Evolutionary conservation across 2,888 invertebrate species (phyloP).

Genomic region (Sphaerophoria taeniata): DNA sequence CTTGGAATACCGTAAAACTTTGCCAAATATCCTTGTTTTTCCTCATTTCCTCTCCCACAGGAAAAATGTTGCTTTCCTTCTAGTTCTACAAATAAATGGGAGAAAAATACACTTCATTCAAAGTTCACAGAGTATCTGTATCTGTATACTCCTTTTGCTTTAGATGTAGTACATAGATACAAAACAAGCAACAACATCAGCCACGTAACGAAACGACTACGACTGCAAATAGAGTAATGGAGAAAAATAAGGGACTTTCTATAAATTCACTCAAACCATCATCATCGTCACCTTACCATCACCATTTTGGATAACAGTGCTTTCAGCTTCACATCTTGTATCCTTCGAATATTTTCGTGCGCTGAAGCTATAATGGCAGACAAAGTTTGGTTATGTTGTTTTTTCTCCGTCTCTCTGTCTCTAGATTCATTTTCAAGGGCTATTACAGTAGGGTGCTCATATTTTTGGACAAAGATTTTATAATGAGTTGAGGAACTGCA

Average conservation of each 20-base stretch:
- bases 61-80: conserved; percentile 30
- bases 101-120: not conserved
- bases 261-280: conserved; percentile 5
- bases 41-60: not conserved
- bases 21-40: not conserved
- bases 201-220: not conserved
- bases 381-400: conserved; percentile 43
- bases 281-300: conserved; percentile 18
- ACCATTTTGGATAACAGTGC: conserved; percentile 28
- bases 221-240: conserved; percentile 8
- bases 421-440: conserved; percentile 35
- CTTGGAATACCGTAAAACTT: conserved; percentile 39
- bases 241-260: conserved; percentile 1
- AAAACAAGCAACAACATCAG: not conserved
- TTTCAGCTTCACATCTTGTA: not conserved
- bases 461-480: not conserved
- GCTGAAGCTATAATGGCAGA: conserved; percentile 29
- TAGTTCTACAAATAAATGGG: conserved; percentile 19
- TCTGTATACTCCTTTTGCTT: no score
- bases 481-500: no score
- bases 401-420: not conserved
- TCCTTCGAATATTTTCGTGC: not conserved
- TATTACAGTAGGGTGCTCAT: not conserved
- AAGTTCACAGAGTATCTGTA: not conserved
- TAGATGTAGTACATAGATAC: not conserved